Base-by-base conservation (phyloP, 2,113 vertebrate species). In the Silurus glanis region DNA sequence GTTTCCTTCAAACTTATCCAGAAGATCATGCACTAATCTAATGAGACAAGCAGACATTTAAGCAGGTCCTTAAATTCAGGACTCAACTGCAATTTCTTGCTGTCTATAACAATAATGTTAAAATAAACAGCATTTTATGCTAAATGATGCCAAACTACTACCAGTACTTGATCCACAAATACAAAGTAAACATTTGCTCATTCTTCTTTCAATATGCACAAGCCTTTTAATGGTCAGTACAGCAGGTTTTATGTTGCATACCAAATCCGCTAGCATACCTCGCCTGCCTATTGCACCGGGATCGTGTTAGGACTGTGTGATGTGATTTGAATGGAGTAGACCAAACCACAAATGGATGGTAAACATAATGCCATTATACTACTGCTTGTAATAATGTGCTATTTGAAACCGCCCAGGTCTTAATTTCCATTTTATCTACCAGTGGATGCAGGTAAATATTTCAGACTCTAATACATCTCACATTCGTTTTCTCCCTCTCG, bases 191-290 rank as follows among this genome's bases (percentile, higher is more conserved):
- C 72, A 71, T 87, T 83, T 83, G 58, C 28, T 79, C 21, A 13
- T 25, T 56, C 67, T 45, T 8, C 56, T 23, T 82, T 59, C 53
- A 28, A 58, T 69, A 71, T 16, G 55, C 62, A n/a, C 51, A 16
- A 37, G 37, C 82, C 61, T 47, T 71, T 87, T 53, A 87, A 59
- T 37, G 86, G 62, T 58, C 74, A 83, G 61, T 71, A 80, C 76
- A 72, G 49, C 72, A 87, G 62, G 61, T 28, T 59, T 67, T 13
- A 58, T 47, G 69, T 80, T 67, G 17, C 28, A 6, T 59, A 59
- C 74, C 61, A 67, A 66, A 49, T 55, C 49, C 47, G 16, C 74
- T 45, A 10, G 10, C 9, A 45, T 66, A 47, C 83, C 72, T 78
- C 6, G 17, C 16, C 76, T 66, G 74, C 74, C 67, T 66, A 28